Evolutionary conservation across 2,797 vertebrate species (phyloP), one percentile per base, ranked within the genome.

Genomic region (Leptodactylus fallax): DNA sequence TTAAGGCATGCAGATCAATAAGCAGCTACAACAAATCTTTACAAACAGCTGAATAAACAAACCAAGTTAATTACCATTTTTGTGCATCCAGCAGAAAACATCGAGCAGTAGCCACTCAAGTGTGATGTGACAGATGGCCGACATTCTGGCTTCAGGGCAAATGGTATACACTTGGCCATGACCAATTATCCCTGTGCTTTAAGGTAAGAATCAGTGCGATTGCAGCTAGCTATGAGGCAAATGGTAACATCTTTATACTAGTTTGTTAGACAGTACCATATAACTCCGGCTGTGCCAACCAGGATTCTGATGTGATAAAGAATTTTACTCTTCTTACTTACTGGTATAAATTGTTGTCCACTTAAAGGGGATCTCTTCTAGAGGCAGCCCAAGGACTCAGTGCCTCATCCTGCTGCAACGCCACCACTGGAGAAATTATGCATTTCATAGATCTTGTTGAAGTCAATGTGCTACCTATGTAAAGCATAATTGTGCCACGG

Each of bases 21-120:
- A 79, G 14, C 25, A 7, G 78, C 55, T 79, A 36, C 78, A 79
- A 79, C 55, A 79, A 79, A 60, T 79, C 53, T 79, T 36, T 56
- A 11, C 23, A 79, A 79, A 79, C 78, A 79, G 78, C 78, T 79
- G 78, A 79, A 79, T 60, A 79, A 79, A 58, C 78, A 60, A 79
- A 79, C 14, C 17, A 11, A 79, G 55, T 79, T 79, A 79, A 79
- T 79, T 79, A 79, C 27, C 55, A 79, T 79, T 58, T 58, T 79
- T 79, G 53, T 58, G 78, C 78, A 79, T 79, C 78, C 55, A 58
- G 78, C 78, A 79, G 53, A 58, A 79, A 79, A 60, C 78, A 58
- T 58, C 25, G 1, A 0, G 72, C 55, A 36, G 23, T 36, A 36
- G 53, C 55, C 55, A 79, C 53, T 36, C 78, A 79, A 36, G 78